A percentile compares a stretch with the other conserved stretches of the same genome.
Evolutionary conservation across 2,888 invertebrate genomes (phyloP).

Genomic region (Eristalis intricaria): DNA sequence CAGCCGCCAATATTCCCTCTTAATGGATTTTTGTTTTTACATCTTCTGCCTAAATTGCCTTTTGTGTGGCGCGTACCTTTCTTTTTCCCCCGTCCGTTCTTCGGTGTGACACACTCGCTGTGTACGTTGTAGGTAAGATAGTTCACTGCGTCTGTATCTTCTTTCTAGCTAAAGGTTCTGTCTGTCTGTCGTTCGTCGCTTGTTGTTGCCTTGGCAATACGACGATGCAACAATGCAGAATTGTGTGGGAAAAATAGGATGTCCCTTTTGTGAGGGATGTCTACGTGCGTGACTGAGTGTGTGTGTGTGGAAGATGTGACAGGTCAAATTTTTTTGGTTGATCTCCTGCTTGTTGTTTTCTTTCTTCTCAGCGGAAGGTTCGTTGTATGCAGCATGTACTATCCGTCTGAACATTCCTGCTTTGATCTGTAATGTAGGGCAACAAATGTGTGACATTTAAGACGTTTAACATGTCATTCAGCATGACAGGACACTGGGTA

Average conservation of each 20-base stretch:
- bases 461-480: slow-evolving; percentile 52
- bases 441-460: slow-evolving; percentile 46
- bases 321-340: slow-evolving; percentile 58
- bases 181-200: slow-evolving; percentile 1
- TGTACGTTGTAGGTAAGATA: background rate
- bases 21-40: slow-evolving; percentile 71
- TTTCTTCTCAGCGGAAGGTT: too few species aligned
- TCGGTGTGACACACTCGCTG: background rate
- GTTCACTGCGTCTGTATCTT: background rate
- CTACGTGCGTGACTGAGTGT: slow-evolving; percentile 24
- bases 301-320: slow-evolving; percentile 46
- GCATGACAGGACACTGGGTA: slow-evolving; percentile 37
- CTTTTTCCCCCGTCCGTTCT: background rate
- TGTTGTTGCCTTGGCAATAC: slow-evolving; percentile 38
- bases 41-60: slow-evolving; percentile 71
- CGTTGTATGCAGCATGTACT: too few species aligned
- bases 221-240: slow-evolving; percentile 68
- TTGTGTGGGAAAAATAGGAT: slow-evolving; percentile 57
- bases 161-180: slow-evolving; percentile 30
- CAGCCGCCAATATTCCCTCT: slow-evolving; percentile 62
- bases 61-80: slow-evolving; percentile 57
- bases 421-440: slow-evolving; percentile 46
- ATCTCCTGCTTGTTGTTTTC: background rate
- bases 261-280: slow-evolving; percentile 43
- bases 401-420: slow-evolving; percentile 5